Evolutionary conservation across 2,113 vertebrate species (phyloP).

Genomic region (Pionites leucogaster): DNA sequence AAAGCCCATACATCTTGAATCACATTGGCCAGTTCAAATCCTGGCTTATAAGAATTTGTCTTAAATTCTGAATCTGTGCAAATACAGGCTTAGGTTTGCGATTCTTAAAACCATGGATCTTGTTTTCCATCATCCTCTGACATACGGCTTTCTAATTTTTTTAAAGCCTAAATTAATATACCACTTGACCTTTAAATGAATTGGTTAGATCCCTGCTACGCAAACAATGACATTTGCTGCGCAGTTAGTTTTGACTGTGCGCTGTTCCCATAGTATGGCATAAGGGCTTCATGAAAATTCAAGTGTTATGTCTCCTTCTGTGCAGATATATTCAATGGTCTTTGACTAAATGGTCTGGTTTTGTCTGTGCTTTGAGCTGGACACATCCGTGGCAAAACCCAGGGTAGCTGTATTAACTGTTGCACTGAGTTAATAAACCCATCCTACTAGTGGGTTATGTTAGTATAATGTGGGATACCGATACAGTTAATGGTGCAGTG

Average conservation of each 20-base stretch:
- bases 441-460: neutral
- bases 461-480: neutral
- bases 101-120: neutral
- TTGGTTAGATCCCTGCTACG: neutral
- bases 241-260: neutral
- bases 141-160: neutral
- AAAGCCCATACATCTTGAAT: neutral
- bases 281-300: neutral
- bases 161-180: neutral
- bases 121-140: neutral
- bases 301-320: neutral
- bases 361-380: neutral
- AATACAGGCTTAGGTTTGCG: neutral
- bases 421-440: neutral
- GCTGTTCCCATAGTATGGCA: neutral
- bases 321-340: neutral
- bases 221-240: neutral
- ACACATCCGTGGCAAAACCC: neutral
- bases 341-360: neutral
- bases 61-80: neutral
- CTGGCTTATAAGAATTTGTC: neutral
- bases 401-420: neutral
- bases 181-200: neutral
- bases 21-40: conserved; percentile 11
- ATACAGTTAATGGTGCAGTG: neutral